A percentile compares a stretch with the other conserved stretches of the same genome.
phyloP scores from a whole-genome alignment of 2,888 invertebrate genomes.

The Philhelius pedissequus region DNA sequence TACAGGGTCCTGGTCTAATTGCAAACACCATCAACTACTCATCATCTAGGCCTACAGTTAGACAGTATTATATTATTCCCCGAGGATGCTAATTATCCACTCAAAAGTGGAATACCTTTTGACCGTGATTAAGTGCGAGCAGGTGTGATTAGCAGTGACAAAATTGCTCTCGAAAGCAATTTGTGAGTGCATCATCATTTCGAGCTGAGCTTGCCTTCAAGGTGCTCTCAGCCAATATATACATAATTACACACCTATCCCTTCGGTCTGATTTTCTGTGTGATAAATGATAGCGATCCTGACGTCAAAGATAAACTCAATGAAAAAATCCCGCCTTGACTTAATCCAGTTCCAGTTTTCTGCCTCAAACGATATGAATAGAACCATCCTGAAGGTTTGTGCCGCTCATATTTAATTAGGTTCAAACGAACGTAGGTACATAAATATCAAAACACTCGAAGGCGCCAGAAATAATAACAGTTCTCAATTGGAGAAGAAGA shows the following conservation, averaged over 20 bases:
- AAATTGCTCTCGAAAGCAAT: constrained; percentile 64
- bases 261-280: constrained; percentile 66
- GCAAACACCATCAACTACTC: constrained; percentile 45
- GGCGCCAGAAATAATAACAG: constrained; percentile 65
- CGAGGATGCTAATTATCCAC: constrained; percentile 64
- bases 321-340: constrained; percentile 3
- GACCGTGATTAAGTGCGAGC: constrained; percentile 62
- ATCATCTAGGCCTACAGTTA: constrained; percentile 26
- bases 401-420: constrained; percentile 57
- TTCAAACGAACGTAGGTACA: not conserved
- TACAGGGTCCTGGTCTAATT: constrained; percentile 41
- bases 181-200: constrained; percentile 32
- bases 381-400: constrained; percentile 6
- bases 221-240: constrained; percentile 25
- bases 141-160: constrained; percentile 68
- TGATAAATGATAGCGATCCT: constrained; percentile 65
- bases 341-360: constrained; percentile 42
- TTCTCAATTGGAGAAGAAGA: not conserved
- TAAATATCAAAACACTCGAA: not conserved
- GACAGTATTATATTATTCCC: too few relatives aligned
- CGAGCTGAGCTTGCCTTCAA: constrained; percentile 23
- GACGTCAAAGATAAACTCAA: constrained; percentile 13
- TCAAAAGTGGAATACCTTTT: constrained; percentile 42
- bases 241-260: constrained; percentile 64
- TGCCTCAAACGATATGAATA: not conserved